phyloP scores from a whole-genome alignment of 2,113 vertebrate species.

The Dipodomys ordii region DNA sequence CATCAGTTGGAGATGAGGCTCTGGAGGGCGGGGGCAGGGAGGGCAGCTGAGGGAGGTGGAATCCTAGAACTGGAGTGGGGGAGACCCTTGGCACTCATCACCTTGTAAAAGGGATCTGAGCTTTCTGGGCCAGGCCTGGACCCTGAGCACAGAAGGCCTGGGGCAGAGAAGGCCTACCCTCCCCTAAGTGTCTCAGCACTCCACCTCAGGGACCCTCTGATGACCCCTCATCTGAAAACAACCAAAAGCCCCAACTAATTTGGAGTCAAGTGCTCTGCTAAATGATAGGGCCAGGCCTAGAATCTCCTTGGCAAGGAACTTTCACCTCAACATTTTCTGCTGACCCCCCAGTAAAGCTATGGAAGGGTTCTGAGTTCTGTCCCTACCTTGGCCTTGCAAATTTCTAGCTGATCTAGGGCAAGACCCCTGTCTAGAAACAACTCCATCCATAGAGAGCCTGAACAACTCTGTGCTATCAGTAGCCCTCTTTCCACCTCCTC shows the following conservation, averaged over 20 bases:
- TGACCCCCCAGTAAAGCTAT: background rate
- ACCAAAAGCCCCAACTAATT: background rate
- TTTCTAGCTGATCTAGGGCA: background rate
- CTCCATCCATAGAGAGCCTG: background rate
- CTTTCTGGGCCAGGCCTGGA: background rate
- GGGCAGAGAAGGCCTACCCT: background rate
- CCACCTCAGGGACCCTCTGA: background rate
- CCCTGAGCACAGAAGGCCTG: background rate
- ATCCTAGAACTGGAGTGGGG: background rate
- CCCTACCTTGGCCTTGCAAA: background rate
- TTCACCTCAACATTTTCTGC: background rate
- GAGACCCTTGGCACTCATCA: background rate
- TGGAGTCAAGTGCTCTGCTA: background rate
- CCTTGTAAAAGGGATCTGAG: background rate
- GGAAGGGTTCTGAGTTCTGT: background rate
- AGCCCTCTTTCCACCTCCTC: too few species aligned
- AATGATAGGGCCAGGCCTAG: background rate
- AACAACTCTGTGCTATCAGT: too few species aligned
- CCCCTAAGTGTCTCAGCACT: background rate
- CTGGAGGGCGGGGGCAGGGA: constrained; percentile 3
- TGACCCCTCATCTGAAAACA: background rate
- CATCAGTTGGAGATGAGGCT: background rate
- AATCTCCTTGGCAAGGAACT: background rate
- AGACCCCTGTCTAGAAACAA: background rate
- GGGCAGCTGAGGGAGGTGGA: background rate